Conservation (phyloP, 2,113 vertebrate species). For the Microcebus jonahi region DNA sequence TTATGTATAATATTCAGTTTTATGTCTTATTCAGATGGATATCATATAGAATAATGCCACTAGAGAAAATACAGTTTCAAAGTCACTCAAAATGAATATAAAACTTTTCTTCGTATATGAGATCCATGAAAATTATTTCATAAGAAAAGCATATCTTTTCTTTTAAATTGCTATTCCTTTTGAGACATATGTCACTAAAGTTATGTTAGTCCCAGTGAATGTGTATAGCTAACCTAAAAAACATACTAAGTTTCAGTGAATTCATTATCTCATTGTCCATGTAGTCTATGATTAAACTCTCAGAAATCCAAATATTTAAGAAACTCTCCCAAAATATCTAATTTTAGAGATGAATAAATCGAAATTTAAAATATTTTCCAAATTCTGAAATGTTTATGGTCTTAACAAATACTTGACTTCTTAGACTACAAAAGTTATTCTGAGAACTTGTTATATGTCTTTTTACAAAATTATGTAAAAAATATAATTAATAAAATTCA, state of each 20-base stretch:
- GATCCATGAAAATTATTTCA: not conserved
- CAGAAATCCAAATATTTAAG: not conserved
- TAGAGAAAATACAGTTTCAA: not conserved
- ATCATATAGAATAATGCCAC: not conserved
- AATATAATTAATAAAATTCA: not conserved
- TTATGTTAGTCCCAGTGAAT: not conserved
- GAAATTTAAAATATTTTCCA: not conserved
- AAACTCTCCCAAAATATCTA: not conserved
- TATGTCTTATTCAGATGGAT: not conserved
- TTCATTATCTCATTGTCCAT: not conserved
- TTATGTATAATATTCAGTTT: not conserved
- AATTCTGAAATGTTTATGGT: not conserved
- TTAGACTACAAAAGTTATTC: not conserved
- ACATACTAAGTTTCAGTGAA: not conserved
- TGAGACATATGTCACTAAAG: not conserved
- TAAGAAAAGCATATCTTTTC: not conserved
- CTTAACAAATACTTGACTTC: not conserved
- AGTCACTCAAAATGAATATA: not conserved
- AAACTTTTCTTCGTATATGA: not conserved
- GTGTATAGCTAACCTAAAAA: not conserved
- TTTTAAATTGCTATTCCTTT: not conserved
- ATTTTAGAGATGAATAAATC: not conserved
- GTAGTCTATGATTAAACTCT: not conserved
- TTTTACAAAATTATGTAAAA: not conserved
- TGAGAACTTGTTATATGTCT: not conserved